Conservation (phyloP, 1,140 invertebrate genomes). For the Trissolcus basalis region DNA sequence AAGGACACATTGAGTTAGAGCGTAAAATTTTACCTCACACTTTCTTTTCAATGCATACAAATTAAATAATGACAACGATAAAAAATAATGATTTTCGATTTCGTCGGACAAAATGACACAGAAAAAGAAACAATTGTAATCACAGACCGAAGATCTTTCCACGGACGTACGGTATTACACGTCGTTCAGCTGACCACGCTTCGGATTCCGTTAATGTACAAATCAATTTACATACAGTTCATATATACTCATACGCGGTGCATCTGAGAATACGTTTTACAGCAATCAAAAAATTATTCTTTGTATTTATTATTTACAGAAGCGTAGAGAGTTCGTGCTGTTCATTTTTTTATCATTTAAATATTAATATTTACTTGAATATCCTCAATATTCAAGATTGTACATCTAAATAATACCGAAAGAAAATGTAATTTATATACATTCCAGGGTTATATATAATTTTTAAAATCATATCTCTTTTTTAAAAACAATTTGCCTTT, state of each 20-base stretch:
- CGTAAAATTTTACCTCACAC: slow-evolving; percentile 25
- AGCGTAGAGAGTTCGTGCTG: slow-evolving; percentile 10
- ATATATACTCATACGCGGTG: slow-evolving; percentile 23
- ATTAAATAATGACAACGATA: slow-evolving; percentile 37
- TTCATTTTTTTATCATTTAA: background rate
- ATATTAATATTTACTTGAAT: slow-evolving; percentile 1
- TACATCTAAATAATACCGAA: no score
- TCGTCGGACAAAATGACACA: slow-evolving; percentile 22
- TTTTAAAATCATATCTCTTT: no score
- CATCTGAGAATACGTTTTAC: slow-evolving; percentile 25
- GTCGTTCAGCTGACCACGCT: slow-evolving; percentile 15
- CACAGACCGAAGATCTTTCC: slow-evolving; percentile 35
- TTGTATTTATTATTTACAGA: slow-evolving; percentile 42
- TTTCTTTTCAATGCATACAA: slow-evolving; percentile 23
- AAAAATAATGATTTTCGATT: slow-evolving; percentile 23
- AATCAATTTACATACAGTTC: slow-evolving; percentile 51
- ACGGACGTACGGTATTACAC: background rate
- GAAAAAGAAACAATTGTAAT: slow-evolving; percentile 29
- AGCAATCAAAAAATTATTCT: slow-evolving; percentile 32
- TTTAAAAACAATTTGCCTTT: no score
- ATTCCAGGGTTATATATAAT: no score
- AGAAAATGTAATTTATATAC: no score
- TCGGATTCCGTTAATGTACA: slow-evolving; percentile 51
- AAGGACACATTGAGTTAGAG: slow-evolving; percentile 22
- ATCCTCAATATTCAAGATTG: background rate